These are phyloP conservation scores for Buathra laborator DNA, from an alignment of 2,888 invertebrate species.

Conservation along the genomic window DNA sequence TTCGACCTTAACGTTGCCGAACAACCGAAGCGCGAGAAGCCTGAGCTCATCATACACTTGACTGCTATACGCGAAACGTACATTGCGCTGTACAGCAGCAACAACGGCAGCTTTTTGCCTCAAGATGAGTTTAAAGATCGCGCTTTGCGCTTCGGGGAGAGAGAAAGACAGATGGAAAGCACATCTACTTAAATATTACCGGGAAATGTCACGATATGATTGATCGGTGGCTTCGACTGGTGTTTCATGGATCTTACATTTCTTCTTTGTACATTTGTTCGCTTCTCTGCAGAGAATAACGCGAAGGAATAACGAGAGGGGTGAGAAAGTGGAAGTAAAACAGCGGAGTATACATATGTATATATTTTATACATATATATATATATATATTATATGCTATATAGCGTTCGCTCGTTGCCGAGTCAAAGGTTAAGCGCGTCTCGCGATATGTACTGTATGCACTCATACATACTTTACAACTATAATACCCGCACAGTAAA, in stretches of 20 bases:
- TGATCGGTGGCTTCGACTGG: conserved; percentile 73
- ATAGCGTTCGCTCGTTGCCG: conserved; percentile 69
- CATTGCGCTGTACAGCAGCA: background rate
- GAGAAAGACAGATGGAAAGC: conserved; percentile 43
- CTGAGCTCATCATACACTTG: conserved; percentile 29
- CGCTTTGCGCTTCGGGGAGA: conserved; percentile 21
- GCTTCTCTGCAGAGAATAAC: conserved; percentile 15
- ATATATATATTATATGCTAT: conserved; percentile 13
- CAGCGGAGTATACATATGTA: conserved; percentile 29
- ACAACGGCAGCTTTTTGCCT: conserved; percentile 20
- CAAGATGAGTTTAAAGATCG: conserved; percentile 16
- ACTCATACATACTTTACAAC: conserved; percentile 11
- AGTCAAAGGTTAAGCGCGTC: conserved; percentile 76
- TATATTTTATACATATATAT: background rate
- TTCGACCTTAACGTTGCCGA: conserved; percentile 32
- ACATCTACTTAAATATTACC: conserved; percentile 57
- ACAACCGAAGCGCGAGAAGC: conserved; percentile 41
- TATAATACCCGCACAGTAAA: background rate
- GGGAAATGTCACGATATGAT: conserved; percentile 77
- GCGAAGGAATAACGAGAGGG: conserved; percentile 59
- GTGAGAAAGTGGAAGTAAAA: conserved; percentile 69
- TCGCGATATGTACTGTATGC: conserved; percentile 71
- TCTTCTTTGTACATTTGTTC: background rate
- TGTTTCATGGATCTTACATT: conserved; percentile 51
- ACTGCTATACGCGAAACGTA: background rate